Evolutionary conservation across 2,888 invertebrate genomes (phyloP).

Genomic region (Euplexia lucipara): DNA sequence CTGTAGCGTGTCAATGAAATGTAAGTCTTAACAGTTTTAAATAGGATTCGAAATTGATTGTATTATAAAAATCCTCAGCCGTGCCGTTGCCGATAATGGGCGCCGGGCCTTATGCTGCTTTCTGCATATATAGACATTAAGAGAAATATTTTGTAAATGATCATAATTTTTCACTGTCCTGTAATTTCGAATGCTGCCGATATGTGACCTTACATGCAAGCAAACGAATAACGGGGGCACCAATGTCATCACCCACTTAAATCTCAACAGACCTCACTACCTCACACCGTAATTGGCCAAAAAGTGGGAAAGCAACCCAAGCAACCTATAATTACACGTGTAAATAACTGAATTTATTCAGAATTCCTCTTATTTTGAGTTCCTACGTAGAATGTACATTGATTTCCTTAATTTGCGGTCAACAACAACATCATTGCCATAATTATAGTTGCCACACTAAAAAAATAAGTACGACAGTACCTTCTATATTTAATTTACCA

Average conservation of each 20-base stretch:
- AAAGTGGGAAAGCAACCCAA: slow-evolving; percentile 34
- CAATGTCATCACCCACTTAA: slow-evolving; percentile 52
- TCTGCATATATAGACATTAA: slow-evolving; percentile 35
- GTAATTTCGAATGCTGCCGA: slow-evolving; percentile 24
- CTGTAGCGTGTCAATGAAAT: no score
- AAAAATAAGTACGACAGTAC: slow-evolving; percentile 32
- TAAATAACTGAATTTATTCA: slow-evolving; percentile 59
- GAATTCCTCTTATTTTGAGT: slow-evolving; percentile 55
- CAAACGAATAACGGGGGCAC: slow-evolving; percentile 14
- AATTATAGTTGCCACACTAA: slow-evolving; percentile 41
- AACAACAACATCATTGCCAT: slow-evolving; percentile 41
- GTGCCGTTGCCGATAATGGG: no score
- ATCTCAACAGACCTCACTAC: slow-evolving; percentile 7
- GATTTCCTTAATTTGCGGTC: slow-evolving; percentile 59
- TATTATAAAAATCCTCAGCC: no score
- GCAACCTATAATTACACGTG: slow-evolving; percentile 44
- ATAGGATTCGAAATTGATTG: no score
- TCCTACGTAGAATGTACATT: slow-evolving; percentile 40
- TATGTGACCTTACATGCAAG: slow-evolving; percentile 10
- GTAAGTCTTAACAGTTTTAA: no score
- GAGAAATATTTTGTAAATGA: slow-evolving; percentile 28
- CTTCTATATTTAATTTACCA: slow-evolving; percentile 47
- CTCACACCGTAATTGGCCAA: slow-evolving; percentile 39
- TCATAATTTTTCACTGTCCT: slow-evolving; percentile 18
- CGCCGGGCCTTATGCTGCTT: neutral